Base-by-base conservation (phyloP, 2,113 vertebrate genomes). In the Stictonetta naevosa region DNA sequence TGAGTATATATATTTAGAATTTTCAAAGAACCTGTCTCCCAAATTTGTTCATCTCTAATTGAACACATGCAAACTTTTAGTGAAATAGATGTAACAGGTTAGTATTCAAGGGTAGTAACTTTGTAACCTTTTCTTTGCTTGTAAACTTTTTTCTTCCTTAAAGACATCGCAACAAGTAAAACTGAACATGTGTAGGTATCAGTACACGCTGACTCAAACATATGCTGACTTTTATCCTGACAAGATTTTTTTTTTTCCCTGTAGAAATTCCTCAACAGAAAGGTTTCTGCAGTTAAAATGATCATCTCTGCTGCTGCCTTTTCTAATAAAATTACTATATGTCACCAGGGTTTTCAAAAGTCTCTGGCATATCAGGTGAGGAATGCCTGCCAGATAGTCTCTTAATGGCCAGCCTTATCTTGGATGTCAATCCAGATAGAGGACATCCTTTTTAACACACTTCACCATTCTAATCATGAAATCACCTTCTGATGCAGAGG, bases 131-230 rank as follows among this genome's bases (percentile, higher is more conserved):
- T 85, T 90, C 10, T n/a, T n/a, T n/a, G n/a, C n/a, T n/a, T n/a
- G n/a, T n/a, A n/a, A n/a, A n/a, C n/a, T n/a, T n/a, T n/a, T n/a
- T n/a, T n/a, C n/a, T n/a, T 88, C 46, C 44, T 58, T 75, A 19
- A 48, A 80, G 29, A 31, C 38, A 55, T 44, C 28, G 19, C 20
- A 56, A 79, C 7, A 87, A 77, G 14, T 52, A 23, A 86, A 78
- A 31, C 17, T 46, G 62, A 78, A 33, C 71, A 53, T 3, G 2
- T 10, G 18, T 0, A 2, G 3, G 2, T 69, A 33, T 58, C 11
- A 14, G 11, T 33, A 69, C 13, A 73, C 48, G 36, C 62, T 25
- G n/a, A 44, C 16, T 72, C 19, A 3, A 52, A 56, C 4, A 10
- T n/a, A 38, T 4, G 13, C 46, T 74, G 40, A 38, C n/a, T 67